Conservation (phyloP, 2,888 invertebrate species). For the Oegoconia quadripuncta region DNA sequence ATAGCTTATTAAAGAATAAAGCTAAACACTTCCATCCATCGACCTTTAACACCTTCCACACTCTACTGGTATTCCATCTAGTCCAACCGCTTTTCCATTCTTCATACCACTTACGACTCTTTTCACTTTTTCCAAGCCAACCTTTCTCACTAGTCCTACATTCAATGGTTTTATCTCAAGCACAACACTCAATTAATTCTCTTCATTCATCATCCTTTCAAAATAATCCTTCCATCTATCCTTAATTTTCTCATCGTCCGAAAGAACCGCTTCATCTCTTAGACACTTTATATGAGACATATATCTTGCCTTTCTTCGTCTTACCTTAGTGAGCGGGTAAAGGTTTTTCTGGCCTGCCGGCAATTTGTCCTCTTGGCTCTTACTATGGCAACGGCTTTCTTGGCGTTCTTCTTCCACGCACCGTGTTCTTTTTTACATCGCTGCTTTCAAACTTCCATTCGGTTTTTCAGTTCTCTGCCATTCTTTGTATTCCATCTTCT, state of each 20-base stretch:
- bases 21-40: conserved; percentile 11
- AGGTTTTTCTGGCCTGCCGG: neutral
- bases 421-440: neutral
- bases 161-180: neutral
- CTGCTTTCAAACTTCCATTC: neutral
- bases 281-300: neutral
- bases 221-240: neutral
- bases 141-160: neutral
- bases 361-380: neutral
- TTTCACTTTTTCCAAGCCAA: neutral
- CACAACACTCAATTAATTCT: neutral
- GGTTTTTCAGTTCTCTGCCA: neutral
- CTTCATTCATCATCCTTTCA: neutral
- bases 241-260: neutral
- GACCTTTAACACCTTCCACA: conserved; percentile 7
- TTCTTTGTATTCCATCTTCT: neutral
- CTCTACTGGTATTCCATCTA: conserved; percentile 8
- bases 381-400: neutral
- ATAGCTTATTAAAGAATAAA: conserved; percentile 7
- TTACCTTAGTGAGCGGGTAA: too few species aligned
- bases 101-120: conserved; percentile 9
- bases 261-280: neutral
- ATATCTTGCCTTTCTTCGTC: neutral
- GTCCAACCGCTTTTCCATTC: too few species aligned
- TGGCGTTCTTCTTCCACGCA: neutral